Percentiles rank a stretch among this genome's conserved stretches.
Conservation (phyloP, 2,888 invertebrate genomes). For the Nomada fucata region DNA sequence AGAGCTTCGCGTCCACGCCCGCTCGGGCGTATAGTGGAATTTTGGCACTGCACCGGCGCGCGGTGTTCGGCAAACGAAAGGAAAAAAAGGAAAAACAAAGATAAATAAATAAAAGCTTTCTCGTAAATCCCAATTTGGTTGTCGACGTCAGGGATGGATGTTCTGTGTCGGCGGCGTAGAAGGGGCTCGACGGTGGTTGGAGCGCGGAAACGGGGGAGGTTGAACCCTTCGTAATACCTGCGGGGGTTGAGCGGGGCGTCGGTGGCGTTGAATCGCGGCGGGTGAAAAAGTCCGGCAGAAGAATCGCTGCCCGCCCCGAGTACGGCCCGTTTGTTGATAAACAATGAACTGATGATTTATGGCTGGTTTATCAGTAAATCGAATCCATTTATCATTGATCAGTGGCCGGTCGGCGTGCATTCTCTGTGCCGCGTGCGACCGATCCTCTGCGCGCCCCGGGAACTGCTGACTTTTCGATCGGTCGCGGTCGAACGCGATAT, state of each 20-base stretch:
- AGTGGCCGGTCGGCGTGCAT: constrained; percentile 27
- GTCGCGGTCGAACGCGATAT: not conserved
- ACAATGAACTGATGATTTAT: constrained; percentile 76
- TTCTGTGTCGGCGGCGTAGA: constrained; percentile 53
- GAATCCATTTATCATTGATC: constrained; percentile 77
- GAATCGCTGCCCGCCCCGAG: constrained; percentile 58
- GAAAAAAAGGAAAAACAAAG: not conserved
- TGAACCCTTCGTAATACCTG: constrained; percentile 48
- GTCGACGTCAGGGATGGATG: constrained; percentile 68
- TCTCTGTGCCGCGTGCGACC: constrained; percentile 16
- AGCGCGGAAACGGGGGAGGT: constrained; percentile 4
- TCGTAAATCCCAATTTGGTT: constrained; percentile 75
- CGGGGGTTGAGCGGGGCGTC: constrained; percentile 2
- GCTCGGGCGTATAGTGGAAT: constrained; percentile 39
- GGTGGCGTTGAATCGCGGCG: constrained; percentile 30
- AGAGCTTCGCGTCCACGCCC: constrained; percentile 22
- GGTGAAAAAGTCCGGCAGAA: constrained; percentile 64
- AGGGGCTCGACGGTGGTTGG: not conserved
- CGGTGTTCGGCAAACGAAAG: constrained; percentile 9
- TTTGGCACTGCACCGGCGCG: constrained; percentile 37
- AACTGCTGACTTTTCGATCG: constrained; percentile 32
- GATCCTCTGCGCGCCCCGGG: constrained; percentile 1
- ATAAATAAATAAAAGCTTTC: constrained; percentile 43
- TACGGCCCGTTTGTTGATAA: constrained; percentile 74
- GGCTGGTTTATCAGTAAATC: constrained; percentile 75